phyloP scores from a whole-genome alignment of 2,797 vertebrate species.

The Paratrypauchen microcephalus region DNA sequence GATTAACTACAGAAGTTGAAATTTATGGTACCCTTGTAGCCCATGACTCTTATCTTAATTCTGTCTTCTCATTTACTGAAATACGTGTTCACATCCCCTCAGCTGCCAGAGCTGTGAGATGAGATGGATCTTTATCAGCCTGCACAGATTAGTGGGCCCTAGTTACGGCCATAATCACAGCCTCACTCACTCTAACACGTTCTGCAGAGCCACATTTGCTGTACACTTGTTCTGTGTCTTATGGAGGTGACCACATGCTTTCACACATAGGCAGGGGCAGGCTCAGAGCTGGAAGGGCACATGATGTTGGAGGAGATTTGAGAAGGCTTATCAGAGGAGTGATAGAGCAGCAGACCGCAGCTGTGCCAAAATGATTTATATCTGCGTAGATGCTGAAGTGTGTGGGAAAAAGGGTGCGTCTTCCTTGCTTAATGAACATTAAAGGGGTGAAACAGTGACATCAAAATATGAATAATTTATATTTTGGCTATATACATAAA shows the following conservation, averaged over 20 bases:
- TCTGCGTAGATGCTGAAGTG: constrained; percentile 36
- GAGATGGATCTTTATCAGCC: constrained; percentile 51
- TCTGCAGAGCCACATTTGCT: constrained; percentile 51
- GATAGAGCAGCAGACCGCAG: constrained; percentile 72
- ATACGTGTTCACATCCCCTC: constrained; percentile 31
- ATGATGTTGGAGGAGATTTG: constrained; percentile 80
- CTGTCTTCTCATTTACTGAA: constrained; percentile 10
- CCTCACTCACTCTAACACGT: constrained; percentile 52
- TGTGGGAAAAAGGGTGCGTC: constrained; percentile 11
- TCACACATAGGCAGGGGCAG: constrained; percentile 55
- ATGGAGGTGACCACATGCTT: constrained; percentile 52
- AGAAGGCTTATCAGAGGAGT: constrained; percentile 79
- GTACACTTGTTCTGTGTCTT: constrained; percentile 44
- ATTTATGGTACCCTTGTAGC: background rate
- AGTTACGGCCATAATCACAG: constrained; percentile 59
- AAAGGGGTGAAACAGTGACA: too few species aligned
- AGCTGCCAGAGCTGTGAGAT: constrained; percentile 35
- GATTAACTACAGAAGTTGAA: background rate
- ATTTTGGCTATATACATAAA: too few species aligned
- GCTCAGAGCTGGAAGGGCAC: constrained; percentile 57
- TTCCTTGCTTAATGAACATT: too few species aligned
- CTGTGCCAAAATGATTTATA: constrained; percentile 84
- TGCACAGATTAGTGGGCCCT: constrained; percentile 44
- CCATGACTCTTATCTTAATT: background rate
- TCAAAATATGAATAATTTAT: too few species aligned